Evolutionary conservation across 37 sponge, comb jelly and placozoan genomes (phyloP).

Genomic region (Diacarnus erythraeanus): DNA sequence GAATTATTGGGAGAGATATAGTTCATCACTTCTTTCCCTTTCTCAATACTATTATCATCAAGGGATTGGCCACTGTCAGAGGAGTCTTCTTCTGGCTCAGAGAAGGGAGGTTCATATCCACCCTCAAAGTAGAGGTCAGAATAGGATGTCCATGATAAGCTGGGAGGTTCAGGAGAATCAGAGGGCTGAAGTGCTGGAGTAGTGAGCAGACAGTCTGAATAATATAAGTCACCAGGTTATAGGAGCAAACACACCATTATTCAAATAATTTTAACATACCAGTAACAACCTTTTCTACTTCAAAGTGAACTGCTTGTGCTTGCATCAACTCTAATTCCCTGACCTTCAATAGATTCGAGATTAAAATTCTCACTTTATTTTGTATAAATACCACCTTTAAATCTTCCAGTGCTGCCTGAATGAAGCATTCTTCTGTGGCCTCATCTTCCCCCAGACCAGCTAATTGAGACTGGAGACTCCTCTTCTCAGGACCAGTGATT

Average conservation of each 20-base stretch:
- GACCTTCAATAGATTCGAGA: background rate
- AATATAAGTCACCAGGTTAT: background rate
- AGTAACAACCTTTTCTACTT: background rate
- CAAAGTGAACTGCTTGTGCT: background rate
- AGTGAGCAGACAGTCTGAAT: background rate
- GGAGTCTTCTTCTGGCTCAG: slow-evolving; percentile 40
- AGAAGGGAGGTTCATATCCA: slow-evolving; percentile 40
- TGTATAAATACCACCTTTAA: slow-evolving; percentile 33
- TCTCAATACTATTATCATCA: background rate
- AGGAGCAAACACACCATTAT: background rate
- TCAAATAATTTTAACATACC: no score
- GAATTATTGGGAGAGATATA: background rate
- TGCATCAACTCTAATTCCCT: slow-evolving; percentile 10
- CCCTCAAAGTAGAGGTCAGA: slow-evolving; percentile 25
- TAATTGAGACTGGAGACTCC: slow-evolving; percentile 36
- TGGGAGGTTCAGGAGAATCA: background rate
- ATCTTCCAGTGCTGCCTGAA: slow-evolving; percentile 61
- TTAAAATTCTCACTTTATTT: background rate
- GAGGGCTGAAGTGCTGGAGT: background rate
- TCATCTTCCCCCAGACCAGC: slow-evolving; percentile 31
- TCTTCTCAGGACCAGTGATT: slow-evolving; percentile 56
- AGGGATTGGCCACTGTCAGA: background rate
- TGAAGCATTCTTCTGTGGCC: slow-evolving; percentile 65
- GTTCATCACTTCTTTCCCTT: background rate
- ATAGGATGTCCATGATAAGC: background rate